Conservation (phyloP, 2,797 vertebrate genomes). For the Nyctalus aviator region DNA sequence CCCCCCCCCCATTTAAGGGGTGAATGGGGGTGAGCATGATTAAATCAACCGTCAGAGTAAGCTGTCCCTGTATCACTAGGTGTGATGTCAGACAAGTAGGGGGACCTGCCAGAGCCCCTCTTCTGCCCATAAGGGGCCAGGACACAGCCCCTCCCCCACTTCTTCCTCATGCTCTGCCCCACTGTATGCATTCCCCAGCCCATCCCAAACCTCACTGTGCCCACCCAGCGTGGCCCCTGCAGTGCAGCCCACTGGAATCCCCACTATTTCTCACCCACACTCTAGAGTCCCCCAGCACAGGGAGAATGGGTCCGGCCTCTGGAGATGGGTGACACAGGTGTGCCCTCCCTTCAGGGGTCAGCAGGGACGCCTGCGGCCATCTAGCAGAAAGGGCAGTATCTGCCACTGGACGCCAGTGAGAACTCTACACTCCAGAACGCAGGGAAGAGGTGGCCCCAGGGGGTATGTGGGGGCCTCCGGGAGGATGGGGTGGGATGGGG, state of each 20-base stretch:
- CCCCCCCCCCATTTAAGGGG: neutral
- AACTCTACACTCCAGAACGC: neutral
- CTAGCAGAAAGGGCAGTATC: neutral
- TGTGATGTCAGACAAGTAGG: fast-evolving
- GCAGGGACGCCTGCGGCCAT: neutral
- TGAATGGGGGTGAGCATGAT: neutral
- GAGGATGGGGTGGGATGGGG: no score
- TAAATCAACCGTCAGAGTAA: fast-evolving
- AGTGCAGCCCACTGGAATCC: neutral
- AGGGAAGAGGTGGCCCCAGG: neutral
- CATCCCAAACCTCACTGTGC: fast-evolving
- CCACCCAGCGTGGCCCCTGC: neutral
- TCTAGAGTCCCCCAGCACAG: neutral
- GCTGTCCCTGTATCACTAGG: no score
- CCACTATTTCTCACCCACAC: no score
- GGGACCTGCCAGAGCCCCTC: no score
- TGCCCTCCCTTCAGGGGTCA: neutral
- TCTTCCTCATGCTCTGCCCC: neutral
- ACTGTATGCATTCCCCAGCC: neutral
- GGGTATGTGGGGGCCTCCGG: fast-evolving
- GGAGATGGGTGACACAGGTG: fast-evolving
- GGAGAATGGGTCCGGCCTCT: neutral
- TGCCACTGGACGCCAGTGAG: neutral
- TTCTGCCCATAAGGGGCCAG: fast-evolving
- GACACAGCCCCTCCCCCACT: no score